Conservation (phyloP, 2,113 vertebrate species). For the Catagonus wagneri region DNA sequence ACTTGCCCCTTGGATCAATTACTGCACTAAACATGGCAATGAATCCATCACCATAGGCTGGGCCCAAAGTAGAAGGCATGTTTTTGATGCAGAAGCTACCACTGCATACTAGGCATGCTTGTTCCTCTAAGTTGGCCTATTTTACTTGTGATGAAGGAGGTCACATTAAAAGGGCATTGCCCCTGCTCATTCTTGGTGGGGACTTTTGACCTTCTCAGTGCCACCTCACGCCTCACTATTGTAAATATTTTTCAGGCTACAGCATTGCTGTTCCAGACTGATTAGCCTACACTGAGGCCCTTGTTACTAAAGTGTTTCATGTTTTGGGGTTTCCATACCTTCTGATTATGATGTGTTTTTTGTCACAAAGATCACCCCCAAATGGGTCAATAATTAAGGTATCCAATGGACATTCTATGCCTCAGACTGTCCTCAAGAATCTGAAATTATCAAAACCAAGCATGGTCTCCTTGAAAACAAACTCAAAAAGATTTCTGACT, state of each 20-base stretch:
- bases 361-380: not conserved
- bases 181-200: not conserved
- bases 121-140: not conserved
- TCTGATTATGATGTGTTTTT: not conserved
- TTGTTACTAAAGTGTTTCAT: not conserved
- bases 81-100: not conserved
- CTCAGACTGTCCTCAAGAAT: not conserved
- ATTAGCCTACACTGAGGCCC: not conserved
- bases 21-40: not conserved
- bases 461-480: conserved; percentile 1
- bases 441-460: not conserved
- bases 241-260: not conserved
- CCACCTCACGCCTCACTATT: not conserved
- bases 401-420: not conserved
- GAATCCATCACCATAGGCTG: not conserved
- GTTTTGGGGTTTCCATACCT: not conserved
- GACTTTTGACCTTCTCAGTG: not conserved
- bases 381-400: not conserved
- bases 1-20: not conserved
- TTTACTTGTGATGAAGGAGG: not conserved
- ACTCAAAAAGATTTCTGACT: conserved; percentile 15
- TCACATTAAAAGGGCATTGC: not conserved
- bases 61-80: not conserved
- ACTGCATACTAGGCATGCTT: not conserved
- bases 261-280: not conserved